Evolutionary conservation across 2,113 vertebrate species (phyloP).

Genomic region (Trichechus manatus): DNA sequence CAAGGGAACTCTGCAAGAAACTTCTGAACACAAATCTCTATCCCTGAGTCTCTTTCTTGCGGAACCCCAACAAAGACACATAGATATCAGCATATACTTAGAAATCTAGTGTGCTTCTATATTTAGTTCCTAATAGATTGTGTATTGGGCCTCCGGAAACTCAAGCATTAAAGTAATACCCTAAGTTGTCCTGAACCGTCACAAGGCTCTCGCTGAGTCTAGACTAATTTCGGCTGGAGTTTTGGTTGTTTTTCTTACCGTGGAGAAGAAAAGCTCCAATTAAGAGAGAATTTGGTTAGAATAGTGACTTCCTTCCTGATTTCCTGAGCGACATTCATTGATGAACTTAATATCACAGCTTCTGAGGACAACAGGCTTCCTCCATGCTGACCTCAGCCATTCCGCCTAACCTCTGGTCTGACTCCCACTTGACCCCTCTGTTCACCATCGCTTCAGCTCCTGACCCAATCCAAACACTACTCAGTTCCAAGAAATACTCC

Average conservation of each 20-base stretch:
- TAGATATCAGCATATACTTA: neutral
- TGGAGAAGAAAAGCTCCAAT: neutral
- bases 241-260: neutral
- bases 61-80: neutral
- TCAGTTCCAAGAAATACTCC: neutral
- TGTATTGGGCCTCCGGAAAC: neutral
- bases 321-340: neutral
- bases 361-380: neutral
- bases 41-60: neutral
- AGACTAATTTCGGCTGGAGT: neutral
- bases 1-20: neutral
- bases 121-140: neutral
- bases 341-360: too few species aligned
- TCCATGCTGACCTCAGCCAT: neutral
- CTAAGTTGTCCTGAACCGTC: neutral
- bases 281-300: neutral
- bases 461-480: neutral
- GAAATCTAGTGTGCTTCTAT: neutral
- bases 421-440: rapidly evolving
- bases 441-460: neutral
- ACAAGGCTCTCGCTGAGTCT: neutral
- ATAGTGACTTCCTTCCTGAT: neutral
- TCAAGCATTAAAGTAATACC: neutral
- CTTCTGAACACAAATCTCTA: neutral
- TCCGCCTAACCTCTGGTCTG: neutral